phyloP scores from a whole-genome alignment of 2,888 invertebrate genomes.

The Drosophila meridiana region DNA sequence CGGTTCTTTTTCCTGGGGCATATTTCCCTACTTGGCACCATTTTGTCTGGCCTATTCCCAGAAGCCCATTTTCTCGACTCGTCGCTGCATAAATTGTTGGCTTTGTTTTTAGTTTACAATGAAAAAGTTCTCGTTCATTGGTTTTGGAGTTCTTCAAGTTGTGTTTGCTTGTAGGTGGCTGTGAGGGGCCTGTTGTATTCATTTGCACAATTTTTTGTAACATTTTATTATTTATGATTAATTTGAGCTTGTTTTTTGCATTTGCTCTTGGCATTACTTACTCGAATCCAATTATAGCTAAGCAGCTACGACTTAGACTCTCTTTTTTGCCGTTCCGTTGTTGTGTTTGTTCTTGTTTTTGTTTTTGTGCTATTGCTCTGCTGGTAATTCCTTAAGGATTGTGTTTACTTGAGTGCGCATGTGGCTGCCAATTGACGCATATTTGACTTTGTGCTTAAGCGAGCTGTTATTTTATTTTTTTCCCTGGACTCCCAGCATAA shows the following conservation, averaged over 20 bases:
- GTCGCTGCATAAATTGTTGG: constrained; percentile 63
- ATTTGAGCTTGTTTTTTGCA: constrained; percentile 27
- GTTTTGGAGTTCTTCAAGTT: constrained; percentile 38
- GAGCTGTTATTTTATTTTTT: constrained; percentile 14
- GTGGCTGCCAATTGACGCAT: constrained; percentile 79
- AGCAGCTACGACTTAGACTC: constrained; percentile 58
- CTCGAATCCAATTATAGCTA: constrained; percentile 66
- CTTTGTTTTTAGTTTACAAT: constrained; percentile 55
- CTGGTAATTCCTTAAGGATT: constrained; percentile 79
- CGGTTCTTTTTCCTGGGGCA: constrained; percentile 19
- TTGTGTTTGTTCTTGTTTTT: constrained; percentile 13
- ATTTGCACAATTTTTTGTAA: constrained; percentile 54
- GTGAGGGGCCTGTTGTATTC: constrained; percentile 37
- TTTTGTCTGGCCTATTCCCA: constrained; percentile 58
- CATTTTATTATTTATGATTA: constrained; percentile 64
- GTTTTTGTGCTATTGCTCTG: constrained; percentile 58
- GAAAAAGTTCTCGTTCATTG: constrained; percentile 38
- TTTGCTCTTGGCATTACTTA: constrained; percentile 21
- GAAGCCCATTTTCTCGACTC: constrained; percentile 62
- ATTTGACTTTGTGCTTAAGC: constrained; percentile 70
- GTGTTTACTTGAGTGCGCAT: constrained; percentile 78
- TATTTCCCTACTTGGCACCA: constrained; percentile 19
- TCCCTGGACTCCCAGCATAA: constrained; percentile 39
- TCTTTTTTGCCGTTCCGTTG: background rate
- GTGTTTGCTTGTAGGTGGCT: background rate